Evolutionary conservation across 2,888 invertebrate species (phyloP), one percentile per base, ranked within the genome.

Genomic region (Ganaspis brasiliensis): DNA sequence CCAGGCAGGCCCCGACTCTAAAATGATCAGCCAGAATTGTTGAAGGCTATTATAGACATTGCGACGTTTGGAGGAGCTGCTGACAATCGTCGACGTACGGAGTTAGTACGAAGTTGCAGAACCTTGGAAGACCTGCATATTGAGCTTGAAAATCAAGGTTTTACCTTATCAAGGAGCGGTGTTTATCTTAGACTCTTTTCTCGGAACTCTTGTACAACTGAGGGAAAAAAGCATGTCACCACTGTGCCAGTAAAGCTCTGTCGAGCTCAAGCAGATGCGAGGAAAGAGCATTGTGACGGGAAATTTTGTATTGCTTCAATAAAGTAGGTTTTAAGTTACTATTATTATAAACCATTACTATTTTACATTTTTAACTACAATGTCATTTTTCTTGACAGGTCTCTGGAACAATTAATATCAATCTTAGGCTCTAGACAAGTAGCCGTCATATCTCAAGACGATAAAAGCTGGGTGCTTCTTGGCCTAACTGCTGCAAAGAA

Each of bases 401-500:
- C 19, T 52, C n/a, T 52, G 8, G 6, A 16, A 16, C 19, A n/a
- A 52, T 52, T n/a, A 16, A 16, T 52, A 52, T 16, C 8, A 52
- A 52, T 52, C 4, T 52, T 52, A 52, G n/a, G 1, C n/a, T 1
- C 2, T 31, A 31, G 16, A 52, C n/a, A 19, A 16, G 77, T 83
- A 40, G 71, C 80, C 61, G 84, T 83, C 59, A 31, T 85, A 4
- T 84, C 78, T 24, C 80, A 87, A 75, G 85, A 87, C 72, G 84
- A 87, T 70, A 85, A 89, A 77, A 84, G 83, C 14, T 26, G 84
- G 57, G 83, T 89, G 12, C 85, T 87, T 10, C 73, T 89, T 24
- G 87, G 89, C n/a, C 56, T 87, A 16, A 80, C 87, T 16, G 88
- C 87, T 6, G 90, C 86, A 2, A 84, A 87, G 37, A 83, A 84